Evolutionary conservation across 2,888 invertebrate genomes (phyloP), one percentile per base, ranked within the genome.

Genomic region (Ecdyonurus torrentis): DNA sequence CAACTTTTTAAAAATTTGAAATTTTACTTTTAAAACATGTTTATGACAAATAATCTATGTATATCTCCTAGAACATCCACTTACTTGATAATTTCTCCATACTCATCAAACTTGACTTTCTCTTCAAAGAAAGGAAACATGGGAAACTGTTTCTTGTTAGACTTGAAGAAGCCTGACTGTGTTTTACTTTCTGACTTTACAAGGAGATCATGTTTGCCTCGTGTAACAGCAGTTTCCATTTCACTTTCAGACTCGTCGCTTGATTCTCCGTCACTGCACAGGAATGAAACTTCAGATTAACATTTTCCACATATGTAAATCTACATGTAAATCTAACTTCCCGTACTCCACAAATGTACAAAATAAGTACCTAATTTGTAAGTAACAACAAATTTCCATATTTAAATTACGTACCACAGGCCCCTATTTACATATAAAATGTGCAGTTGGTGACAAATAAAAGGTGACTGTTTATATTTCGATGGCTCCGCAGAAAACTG

Each of bases 111-210:
- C 73, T 92, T 85, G 25, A 94, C 81, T 72, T 93, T 86, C 65
- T 96, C 95, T 73, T 98, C 97, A 59, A 87, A 84, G 72, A 87
- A 90, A 1, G 97, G 98, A 76, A 91, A 99, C 91, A 98, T 97
- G 0, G 96, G 96, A 74, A 94, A 91, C 70, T 93, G 90, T 63
- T 94, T 89, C 76, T 94, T 91, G 63, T 85, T 87, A 1, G 85
- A 87, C 73, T 92, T 92, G 72, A 91, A 92, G 71, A 91, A 91
- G 63, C 91, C 89, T 68, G 79, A 82, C 68, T 83, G 83, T 72
- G 75, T 82, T 68, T 76, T 83, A 59, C 81, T 83, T 77, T 85
- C 86, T 64, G 84, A 83, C 24, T 89, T 83, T n/a, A 89, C 90
- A 52, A 87, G 87, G 69, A 91, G 86, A 75, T 96, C 95, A 74